phyloP scores from a whole-genome alignment of 2,113 vertebrate species.

The Rhea americana region DNA sequence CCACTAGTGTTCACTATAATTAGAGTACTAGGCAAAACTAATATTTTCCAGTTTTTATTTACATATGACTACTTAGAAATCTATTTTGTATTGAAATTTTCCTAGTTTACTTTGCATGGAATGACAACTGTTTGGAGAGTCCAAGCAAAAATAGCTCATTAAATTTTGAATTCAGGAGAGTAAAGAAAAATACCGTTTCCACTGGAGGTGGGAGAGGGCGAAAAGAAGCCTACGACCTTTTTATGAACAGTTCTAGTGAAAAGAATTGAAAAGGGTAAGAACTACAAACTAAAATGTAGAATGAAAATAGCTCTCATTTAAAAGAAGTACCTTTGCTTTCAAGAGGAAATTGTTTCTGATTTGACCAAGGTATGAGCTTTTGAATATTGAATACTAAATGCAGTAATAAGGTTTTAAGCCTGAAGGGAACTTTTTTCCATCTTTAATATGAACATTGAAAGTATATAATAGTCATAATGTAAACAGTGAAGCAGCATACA shows the following conservation, averaged over 20 bases:
- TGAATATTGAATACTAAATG: background rate
- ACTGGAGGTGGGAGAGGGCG: background rate
- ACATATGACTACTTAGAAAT: background rate
- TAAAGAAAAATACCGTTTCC: background rate
- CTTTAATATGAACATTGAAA: background rate
- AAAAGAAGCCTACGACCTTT: background rate
- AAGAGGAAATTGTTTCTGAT: conserved; percentile 34
- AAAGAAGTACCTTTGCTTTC: background rate
- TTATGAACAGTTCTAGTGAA: background rate
- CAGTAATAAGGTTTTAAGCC: background rate
- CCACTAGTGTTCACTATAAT: background rate
- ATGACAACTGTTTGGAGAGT: background rate
- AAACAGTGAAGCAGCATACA: background rate
- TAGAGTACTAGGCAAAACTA: background rate
- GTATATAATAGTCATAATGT: background rate
- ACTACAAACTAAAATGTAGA: background rate
- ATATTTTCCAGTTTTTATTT: background rate
- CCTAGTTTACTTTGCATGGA: background rate
- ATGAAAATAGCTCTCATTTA: conserved; percentile 37
- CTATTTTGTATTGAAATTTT: background rate
- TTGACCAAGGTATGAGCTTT: background rate
- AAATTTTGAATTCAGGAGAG: background rate
- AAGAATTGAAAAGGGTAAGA: background rate
- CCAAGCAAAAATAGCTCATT: background rate
- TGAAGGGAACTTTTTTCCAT: too few species aligned